A percentile compares a stretch with the other conserved stretches of the same genome.
Conservation (phyloP, 2,113 vertebrate genomes). For the Dipodomys ordii region DNA sequence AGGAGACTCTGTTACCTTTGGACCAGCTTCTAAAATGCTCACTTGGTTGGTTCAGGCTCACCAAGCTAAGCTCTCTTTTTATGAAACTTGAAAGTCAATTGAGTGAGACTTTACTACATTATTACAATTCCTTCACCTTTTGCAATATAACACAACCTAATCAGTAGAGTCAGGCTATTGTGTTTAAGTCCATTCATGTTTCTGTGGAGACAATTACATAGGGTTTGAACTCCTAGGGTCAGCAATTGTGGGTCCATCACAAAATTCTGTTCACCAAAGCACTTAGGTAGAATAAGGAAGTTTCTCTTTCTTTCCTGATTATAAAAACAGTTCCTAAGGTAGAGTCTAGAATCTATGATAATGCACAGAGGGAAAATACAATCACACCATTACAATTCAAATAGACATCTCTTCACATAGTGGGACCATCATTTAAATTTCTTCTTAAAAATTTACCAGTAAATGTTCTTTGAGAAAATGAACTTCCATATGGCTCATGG, state of each 20-base stretch:
- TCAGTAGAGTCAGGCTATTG: neutral
- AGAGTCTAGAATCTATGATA: neutral
- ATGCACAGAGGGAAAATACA: neutral
- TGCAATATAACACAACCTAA: neutral
- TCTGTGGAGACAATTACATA: neutral
- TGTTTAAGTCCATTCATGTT: neutral
- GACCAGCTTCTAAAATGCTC: neutral
- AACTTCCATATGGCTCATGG: neutral
- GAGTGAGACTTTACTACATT: neutral
- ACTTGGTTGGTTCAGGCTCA: neutral
- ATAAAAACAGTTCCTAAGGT: neutral
- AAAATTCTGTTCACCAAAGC: neutral
- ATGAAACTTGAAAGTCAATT: neutral
- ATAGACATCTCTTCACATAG: slow-evolving; percentile 1
- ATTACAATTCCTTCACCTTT: neutral
- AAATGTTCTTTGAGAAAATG: slow-evolving; percentile 38
- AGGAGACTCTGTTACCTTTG: neutral
- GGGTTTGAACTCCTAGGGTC: neutral
- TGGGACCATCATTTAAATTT: neutral
- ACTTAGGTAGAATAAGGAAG: neutral
- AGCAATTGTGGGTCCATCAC: neutral
- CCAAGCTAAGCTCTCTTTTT: neutral
- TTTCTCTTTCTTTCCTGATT: slow-evolving; percentile 1
- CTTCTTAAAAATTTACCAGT: neutral
- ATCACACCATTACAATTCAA: neutral